Evolutionary conservation across 2,888 invertebrate genomes (phyloP), one percentile per base, ranked within the genome.

Genomic region (Andrena camellia): DNA sequence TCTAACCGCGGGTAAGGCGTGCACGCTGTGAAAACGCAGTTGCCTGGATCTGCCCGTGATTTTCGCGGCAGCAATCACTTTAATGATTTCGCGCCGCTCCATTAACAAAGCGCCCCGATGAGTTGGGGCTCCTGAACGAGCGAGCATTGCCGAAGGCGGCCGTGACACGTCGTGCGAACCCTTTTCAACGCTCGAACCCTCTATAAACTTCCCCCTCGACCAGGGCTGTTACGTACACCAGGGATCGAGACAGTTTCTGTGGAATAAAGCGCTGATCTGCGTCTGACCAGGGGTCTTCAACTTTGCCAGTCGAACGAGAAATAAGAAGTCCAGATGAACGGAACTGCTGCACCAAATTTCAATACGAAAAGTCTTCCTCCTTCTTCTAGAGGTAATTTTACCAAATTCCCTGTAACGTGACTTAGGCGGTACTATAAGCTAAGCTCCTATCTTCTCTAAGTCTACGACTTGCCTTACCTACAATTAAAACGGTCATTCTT

Each of bases 121-220:
- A 64, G 63, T 31, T n/a, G 23, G 23, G 33, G 60, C 26, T 59
- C 64, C 77, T 33, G 63, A 68, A 57, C 62, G 68, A 54, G 57
- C 33, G 78, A 54, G 33, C 78, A 48, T 52, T 50, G 78, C 33
- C 23, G 67, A 77, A 52, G 78, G 67, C 78, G 26, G 20, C 42
- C 48, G 54, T 63, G 68, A 77, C 68, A 62, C 60, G 35, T 69
- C 69, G 35, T 10, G 8, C 54, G 48, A 71, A 64, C 73, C 76
- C 84, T 81, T 85, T 80, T 81, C 71, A 71, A 66, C 70, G 54
- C 54, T 50, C 60, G 54, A 77, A 77, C 54, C 77, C 64, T 71
- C 69, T n/a, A 35, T 33, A 71, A 69, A 31, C 35, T 60, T 68
- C 42, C 54, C 63, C 60, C 60, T 8, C 26, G 64, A 69, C 13